These are phyloP conservation scores for Rhodophaea formosa DNA, from an alignment of 2,888 invertebrate genomes.

Conservation along the genomic window DNA sequence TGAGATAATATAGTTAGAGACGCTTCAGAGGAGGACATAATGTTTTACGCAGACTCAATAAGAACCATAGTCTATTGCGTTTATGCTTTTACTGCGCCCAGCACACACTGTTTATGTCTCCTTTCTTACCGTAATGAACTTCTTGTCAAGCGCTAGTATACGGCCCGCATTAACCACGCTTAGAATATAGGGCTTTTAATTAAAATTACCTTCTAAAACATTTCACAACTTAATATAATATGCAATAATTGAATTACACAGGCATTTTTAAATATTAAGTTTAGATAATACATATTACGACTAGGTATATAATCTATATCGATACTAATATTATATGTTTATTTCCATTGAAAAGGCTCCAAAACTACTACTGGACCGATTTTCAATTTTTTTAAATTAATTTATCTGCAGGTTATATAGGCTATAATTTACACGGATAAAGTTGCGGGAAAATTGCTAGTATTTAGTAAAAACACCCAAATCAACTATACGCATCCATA, in stretches of 20 bases:
- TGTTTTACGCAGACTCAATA: slow-evolving; percentile 22
- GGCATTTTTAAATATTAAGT: neutral
- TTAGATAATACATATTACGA: no score
- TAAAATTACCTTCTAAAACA: slow-evolving; percentile 31
- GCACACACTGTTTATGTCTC: slow-evolving; percentile 34
- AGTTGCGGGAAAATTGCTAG: no score
- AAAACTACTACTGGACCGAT: no score
- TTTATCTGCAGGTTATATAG: no score
- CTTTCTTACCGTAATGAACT: slow-evolving; percentile 45
- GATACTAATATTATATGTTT: no score
- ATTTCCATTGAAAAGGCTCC: no score
- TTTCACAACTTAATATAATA: slow-evolving; percentile 25
- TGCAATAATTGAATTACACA: neutral
- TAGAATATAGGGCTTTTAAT: slow-evolving; percentile 37
- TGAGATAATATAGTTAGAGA: neutral
- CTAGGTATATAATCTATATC: no score
- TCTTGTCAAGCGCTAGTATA: slow-evolving; percentile 41
- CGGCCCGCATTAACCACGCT: slow-evolving; percentile 36
- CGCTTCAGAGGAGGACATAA: slow-evolving; percentile 11
- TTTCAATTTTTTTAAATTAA: no score
- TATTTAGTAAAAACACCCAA: no score
- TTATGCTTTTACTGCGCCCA: slow-evolving; percentile 29
- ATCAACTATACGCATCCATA: no score
- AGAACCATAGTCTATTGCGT: slow-evolving; percentile 25
- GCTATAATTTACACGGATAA: no score